Conservation (phyloP, 2,797 vertebrate genomes). For the Mallotus villosus region DNA sequence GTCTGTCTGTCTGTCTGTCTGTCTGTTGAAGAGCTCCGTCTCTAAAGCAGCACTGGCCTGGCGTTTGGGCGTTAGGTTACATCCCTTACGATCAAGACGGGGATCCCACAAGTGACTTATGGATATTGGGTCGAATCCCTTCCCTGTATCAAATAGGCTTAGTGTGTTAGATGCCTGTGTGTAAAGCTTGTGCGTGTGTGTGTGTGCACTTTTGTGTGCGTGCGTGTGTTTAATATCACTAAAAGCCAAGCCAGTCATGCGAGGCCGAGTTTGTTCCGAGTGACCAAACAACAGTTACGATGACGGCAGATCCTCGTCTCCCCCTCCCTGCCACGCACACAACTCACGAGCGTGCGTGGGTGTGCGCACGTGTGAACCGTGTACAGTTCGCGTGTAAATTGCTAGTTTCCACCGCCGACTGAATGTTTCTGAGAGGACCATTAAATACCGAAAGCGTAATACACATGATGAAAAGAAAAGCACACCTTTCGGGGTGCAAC, state of each 20-base stretch:
- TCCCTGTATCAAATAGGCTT: neutral
- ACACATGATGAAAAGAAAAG: too few relatives aligned
- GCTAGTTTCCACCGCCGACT: too few relatives aligned
- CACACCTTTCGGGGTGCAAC: too few relatives aligned
- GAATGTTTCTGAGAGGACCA: too few relatives aligned
- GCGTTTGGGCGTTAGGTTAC: too few relatives aligned
- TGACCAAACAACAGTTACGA: neutral
- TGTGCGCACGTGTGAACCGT: neutral
- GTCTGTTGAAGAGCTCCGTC: too few relatives aligned
- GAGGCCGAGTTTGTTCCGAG: neutral
- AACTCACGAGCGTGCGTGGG: neutral
- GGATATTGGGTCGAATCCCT: neutral
- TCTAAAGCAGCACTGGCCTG: too few relatives aligned
- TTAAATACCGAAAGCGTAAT: too few relatives aligned
- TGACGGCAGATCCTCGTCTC: neutral
- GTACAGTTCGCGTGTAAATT: neutral
- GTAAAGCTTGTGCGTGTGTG: neutral
- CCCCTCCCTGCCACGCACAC: neutral
- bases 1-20: neutral
- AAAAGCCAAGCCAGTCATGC: slow-evolving; percentile 6
- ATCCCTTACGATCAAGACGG: too few relatives aligned
- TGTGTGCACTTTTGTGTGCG: neutral
- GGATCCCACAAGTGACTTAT: neutral
- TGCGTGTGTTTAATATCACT: slow-evolving; percentile 2
- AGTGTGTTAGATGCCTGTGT: neutral